phyloP scores from a whole-genome alignment of 1,140 invertebrate species.

The Drosophila yakuba region DNA sequence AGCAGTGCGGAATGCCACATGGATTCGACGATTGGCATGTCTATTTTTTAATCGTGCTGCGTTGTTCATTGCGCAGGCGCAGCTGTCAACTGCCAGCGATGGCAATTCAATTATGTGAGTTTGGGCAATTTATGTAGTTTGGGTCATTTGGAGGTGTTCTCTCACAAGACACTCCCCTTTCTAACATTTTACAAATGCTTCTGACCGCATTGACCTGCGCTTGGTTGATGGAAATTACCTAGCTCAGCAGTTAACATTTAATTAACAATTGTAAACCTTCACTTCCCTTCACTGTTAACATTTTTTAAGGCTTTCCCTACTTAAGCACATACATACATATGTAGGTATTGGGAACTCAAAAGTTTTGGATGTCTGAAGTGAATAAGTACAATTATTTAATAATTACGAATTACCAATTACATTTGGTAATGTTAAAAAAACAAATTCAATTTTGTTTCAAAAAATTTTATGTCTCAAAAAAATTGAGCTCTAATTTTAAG shows the following conservation, averaged over 20 bases:
- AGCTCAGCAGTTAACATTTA: conserved; percentile 49
- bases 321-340: neutral
- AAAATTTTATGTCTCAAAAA: too few relatives aligned
- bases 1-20: conserved; percentile 39
- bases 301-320: conserved; percentile 29
- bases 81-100: conserved; percentile 53
- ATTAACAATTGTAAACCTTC: conserved; percentile 29
- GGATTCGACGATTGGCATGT: conserved; percentile 28
- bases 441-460: too few relatives aligned
- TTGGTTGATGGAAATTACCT: conserved; percentile 20
- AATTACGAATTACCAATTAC: too few relatives aligned
- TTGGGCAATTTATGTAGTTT: conserved; percentile 32
- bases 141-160: conserved; percentile 5
- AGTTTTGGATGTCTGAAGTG: too few relatives aligned
- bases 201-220: conserved; percentile 15
- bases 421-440: too few relatives aligned
- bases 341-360: too few relatives aligned
- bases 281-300: conserved; percentile 8
- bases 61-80: conserved; percentile 57
- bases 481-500: too few relatives aligned
- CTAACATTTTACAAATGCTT: neutral
- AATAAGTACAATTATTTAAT: too few relatives aligned
- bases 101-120: conserved; percentile 31
- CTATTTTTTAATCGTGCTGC: conserved; percentile 28
- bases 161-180: conserved; percentile 9